Conservation (phyloP, 2,113 vertebrate genomes). For the Ophthalmolycus amberensis region DNA sequence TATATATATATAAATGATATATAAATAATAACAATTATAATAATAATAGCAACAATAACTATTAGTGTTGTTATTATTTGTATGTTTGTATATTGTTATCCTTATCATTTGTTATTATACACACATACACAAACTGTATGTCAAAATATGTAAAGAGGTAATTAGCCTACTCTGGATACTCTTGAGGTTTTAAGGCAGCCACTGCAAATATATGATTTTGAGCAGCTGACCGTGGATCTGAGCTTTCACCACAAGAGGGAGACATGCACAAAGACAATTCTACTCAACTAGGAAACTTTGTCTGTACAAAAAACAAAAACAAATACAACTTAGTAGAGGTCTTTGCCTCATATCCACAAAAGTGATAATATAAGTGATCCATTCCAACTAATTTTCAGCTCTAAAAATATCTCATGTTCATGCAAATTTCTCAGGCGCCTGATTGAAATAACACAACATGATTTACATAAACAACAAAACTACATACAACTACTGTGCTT, state of each 20-base stretch:
- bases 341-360: neutral
- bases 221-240: neutral
- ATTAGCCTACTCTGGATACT: neutral
- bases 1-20: neutral
- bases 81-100: neutral
- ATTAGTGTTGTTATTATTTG: neutral
- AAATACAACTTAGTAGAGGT: neutral
- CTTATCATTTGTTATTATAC: neutral
- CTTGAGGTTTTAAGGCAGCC: neutral
- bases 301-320: neutral
- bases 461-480: neutral
- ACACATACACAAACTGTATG: neutral
- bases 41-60: neutral
- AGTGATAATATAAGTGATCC: too few species aligned
- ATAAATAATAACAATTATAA: neutral
- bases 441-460: neutral
- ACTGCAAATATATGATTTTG: neutral
- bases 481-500: neutral
- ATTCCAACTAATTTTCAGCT: neutral
- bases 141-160: neutral
- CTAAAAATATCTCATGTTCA: neutral
- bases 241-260: slow-evolving; percentile 67
- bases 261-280: slow-evolving; percentile 59
- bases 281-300: neutral
- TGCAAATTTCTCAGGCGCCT: neutral